Conservation (phyloP, 23 tunicate species). For the Ascidia mentula region DNA sequence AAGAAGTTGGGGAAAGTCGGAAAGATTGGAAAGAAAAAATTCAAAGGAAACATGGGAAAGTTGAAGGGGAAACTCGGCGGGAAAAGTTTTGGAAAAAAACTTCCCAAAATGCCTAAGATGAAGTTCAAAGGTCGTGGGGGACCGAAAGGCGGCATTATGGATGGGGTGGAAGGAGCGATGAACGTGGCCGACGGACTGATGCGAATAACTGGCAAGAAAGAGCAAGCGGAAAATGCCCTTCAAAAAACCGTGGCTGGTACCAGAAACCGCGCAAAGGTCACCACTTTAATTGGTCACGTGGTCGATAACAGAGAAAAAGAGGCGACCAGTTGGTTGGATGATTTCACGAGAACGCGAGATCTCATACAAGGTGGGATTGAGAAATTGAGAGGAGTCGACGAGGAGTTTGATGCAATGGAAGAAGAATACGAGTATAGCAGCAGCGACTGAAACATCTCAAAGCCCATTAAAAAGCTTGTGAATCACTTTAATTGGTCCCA, state of each 20-base stretch:
- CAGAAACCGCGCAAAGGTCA: slow-evolving; percentile 63
- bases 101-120: slow-evolving; percentile 30
- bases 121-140: slow-evolving; percentile 30
- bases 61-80: neutral
- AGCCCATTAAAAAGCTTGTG: no score
- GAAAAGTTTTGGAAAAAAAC: slow-evolving; percentile 27
- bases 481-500: no score
- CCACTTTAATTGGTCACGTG: slow-evolving; percentile 37
- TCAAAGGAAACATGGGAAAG: slow-evolving; percentile 18
- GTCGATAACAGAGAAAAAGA: slow-evolving; percentile 18
- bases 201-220: slow-evolving; percentile 74
- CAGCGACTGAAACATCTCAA: neutral
- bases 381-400: slow-evolving; percentile 46
- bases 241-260: slow-evolving; percentile 52
- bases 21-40: slow-evolving; percentile 26
- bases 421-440: slow-evolving; percentile 19
- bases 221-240: slow-evolving; percentile 16
- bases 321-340: neutral
- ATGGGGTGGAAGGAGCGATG: slow-evolving; percentile 59
- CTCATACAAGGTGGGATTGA: slow-evolving; percentile 34
- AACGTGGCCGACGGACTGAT: slow-evolving; percentile 68
- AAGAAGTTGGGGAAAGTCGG: slow-evolving; percentile 14
- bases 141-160: slow-evolving; percentile 40
- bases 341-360: neutral
- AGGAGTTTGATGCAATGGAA: slow-evolving; percentile 66